Base-by-base conservation (phyloP, 2,113 vertebrate genomes). In the Euleptes europaea region DNA sequence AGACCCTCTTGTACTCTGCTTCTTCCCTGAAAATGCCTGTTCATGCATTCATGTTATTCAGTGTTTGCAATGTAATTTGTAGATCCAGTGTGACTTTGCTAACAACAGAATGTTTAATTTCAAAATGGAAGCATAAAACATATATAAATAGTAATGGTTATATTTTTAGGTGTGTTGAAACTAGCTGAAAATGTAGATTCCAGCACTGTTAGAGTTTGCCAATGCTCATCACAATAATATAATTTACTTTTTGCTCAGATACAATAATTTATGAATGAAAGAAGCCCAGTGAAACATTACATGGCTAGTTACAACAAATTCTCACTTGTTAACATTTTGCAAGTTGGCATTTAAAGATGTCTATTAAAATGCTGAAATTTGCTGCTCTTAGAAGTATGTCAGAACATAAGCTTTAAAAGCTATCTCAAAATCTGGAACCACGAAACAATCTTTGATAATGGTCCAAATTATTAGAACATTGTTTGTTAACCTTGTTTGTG, bases 401-500 rank as follows among this genome's bases (percentile, higher is more conserved):
- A 47, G 85, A 65, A 15, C 7, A 38, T 7, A 28, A 42, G 1
- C 11, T 57, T 72, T 40, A 19, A 40, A 57, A 4, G 49, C 15
- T 42, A 28, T 72, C 35, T 72, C 49, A 74, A 49, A 31, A 13
- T 51, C 13, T 23, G 7, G 13, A 70, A 42, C 40, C 57, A 65
- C 47, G 54, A 8, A 79, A 44, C 23, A 67, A 84, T 14, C 4
- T 73, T n/a, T 65, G 14, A 23, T 11, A 21, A 42, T 63, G 60
- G 5, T 73, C 77, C 31, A 26, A 28, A 47, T 83, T 74, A 60
- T 88, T 38, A 47, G 80, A 0, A 21, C 4, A 74, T 47, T 63
- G 40, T 83, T 91, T 35, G 65, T 65, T 86, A 78, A 78, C 90
- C 2, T 70, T 80, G 75, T 86, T 88, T 88, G n/a, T 91, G 78